phyloP scores from a whole-genome alignment of 2,888 invertebrate genomes.

The Zygogramma bicolorata region DNA sequence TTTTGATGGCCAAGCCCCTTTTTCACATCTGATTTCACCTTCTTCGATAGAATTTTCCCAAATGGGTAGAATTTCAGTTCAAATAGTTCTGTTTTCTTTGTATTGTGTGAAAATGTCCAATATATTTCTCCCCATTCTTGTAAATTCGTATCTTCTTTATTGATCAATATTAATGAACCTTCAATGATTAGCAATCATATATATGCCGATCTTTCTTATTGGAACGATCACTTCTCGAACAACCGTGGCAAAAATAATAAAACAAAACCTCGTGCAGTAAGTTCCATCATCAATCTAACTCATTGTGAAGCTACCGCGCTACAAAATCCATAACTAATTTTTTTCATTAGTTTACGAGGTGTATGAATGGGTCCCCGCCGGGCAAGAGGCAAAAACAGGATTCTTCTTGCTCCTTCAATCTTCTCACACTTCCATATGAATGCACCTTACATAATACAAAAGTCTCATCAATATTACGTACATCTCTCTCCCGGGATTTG shows the following conservation, averaged over 20 bases:
- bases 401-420: conserved; percentile 34
- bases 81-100: too few relatives aligned
- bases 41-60: too few relatives aligned
- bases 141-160: too few relatives aligned
- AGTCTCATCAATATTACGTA: conserved; percentile 20
- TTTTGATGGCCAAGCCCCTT: too few relatives aligned
- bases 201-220: too few relatives aligned
- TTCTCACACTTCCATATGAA: conserved; percentile 40
- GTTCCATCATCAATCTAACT: neutral
- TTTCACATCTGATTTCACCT: too few relatives aligned
- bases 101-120: too few relatives aligned
- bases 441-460: conserved; percentile 24
- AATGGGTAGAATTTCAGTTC: too few relatives aligned
- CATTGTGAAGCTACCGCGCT: conserved; percentile 56
- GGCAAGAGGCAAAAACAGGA: conserved; percentile 53
- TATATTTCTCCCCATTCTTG: too few relatives aligned
- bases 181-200: too few relatives aligned
- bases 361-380: conserved; percentile 58
- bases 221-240: neutral
- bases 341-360: conserved; percentile 60
- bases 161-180: too few relatives aligned
- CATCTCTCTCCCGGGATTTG: neutral
- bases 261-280: neutral
- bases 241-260: neutral
- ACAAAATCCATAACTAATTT: conserved; percentile 64